These are phyloP conservation scores for Ophiodon elongatus DNA, from an alignment of 2,113 vertebrate species.

Conservation along the genomic window DNA sequence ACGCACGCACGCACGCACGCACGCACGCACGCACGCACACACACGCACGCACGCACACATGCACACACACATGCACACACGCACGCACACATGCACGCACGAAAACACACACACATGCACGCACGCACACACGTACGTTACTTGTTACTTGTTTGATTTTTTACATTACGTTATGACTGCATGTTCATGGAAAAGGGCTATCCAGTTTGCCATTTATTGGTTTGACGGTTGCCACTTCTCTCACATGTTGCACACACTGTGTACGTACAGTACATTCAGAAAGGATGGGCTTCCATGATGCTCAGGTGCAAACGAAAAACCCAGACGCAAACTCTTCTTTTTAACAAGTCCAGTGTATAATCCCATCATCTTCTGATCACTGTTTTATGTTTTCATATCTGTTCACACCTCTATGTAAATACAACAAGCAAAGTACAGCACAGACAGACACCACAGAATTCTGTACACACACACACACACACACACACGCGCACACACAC, in stretches of 20 bases:
- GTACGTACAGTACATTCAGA: neutral
- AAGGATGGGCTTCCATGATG: neutral
- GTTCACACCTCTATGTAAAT: slow-evolving; percentile 29
- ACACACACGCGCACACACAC: slow-evolving; percentile 52
- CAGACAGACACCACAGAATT: slow-evolving; percentile 4
- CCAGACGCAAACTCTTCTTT: neutral
- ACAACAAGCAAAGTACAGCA: slow-evolving; percentile 9
- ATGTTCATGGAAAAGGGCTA: neutral
- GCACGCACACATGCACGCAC: no score
- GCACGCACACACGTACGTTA: neutral
- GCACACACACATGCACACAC: no score
- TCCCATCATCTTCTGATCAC: slow-evolving; percentile 37
- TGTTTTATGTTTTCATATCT: slow-evolving; percentile 26
- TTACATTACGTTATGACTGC: neutral
- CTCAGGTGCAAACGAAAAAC: neutral
- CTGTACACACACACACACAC: slow-evolving; percentile 12
- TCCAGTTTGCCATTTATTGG: neutral
- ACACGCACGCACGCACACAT: neutral
- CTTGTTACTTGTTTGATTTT: neutral
- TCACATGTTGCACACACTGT: neutral
- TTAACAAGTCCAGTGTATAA: slow-evolving; percentile 4
- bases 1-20: neutral
- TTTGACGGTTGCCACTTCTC: neutral
- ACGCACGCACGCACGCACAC: neutral
- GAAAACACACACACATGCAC: neutral